Percentiles rank a stretch among this genome's conserved stretches.
phyloP scores from a whole-genome alignment of 2,113 vertebrate species.

The Ptilonorhynchus violaceus region DNA sequence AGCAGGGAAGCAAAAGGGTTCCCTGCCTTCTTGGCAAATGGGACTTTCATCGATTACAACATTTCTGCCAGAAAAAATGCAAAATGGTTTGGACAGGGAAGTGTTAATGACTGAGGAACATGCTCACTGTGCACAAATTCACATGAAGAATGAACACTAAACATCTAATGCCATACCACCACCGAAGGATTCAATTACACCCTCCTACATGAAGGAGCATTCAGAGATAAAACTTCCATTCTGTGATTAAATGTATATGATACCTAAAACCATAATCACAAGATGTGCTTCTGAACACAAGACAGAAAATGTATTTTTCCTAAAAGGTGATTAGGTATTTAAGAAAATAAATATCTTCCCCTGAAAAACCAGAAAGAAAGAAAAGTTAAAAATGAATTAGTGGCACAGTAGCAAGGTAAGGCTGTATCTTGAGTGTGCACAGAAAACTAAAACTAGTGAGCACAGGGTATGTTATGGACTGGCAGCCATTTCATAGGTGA shows the following conservation, averaged over 20 bases:
- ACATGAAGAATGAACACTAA: background rate
- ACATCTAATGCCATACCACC: background rate
- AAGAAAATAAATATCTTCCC: slow-evolving; percentile 11
- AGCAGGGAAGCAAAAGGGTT: background rate
- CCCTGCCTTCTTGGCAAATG: background rate
- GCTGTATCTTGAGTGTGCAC: background rate
- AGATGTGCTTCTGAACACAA: background rate
- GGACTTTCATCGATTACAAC: background rate
- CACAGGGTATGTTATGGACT: background rate
- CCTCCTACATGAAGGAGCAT: background rate
- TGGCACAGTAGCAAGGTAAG: background rate
- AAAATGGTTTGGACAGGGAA: background rate
- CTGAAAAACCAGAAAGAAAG: slow-evolving; percentile 23
- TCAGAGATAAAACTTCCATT: slow-evolving; percentile 12
- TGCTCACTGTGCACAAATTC: background rate
- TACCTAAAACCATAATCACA: slow-evolving; percentile 5
- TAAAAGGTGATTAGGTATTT: background rate
- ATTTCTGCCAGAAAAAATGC: background rate
- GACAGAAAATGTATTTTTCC: background rate
- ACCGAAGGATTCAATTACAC: slow-evolving; percentile 5
- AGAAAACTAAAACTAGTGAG: background rate
- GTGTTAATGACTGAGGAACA: background rate
- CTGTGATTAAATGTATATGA: slow-evolving; percentile 3
- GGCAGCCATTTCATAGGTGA: background rate
- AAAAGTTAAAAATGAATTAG: background rate